These are phyloP conservation scores for Mellivora capensis DNA, from an alignment of 2,113 vertebrate species.

Conservation along the genomic window DNA sequence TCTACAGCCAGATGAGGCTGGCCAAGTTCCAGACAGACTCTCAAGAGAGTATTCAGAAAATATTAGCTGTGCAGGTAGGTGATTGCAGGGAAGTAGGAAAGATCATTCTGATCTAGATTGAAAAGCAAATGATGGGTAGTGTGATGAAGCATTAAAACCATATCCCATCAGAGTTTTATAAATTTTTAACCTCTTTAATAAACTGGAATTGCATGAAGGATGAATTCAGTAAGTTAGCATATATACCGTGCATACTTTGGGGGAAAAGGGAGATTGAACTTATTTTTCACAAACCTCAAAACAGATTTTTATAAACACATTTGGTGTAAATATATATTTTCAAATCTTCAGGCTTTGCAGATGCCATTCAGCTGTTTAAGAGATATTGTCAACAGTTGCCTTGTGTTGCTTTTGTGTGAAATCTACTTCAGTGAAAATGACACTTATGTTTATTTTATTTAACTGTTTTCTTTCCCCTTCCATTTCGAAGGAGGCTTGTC, in stretches of 20 bases:
- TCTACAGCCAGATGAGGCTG: conserved; percentile 90
- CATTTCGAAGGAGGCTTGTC: not conserved
- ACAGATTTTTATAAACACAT: conserved; percentile 73
- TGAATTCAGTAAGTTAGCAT: conserved; percentile 84
- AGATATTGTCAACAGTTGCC: not conserved
- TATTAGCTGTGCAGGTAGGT: conserved; percentile 98
- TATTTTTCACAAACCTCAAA: conserved; percentile 75
- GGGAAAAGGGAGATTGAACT: conserved; percentile 59
- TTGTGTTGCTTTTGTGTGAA: conserved; percentile 45
- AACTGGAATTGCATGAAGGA: conserved; percentile 86
- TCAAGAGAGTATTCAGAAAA: conserved; percentile 93
- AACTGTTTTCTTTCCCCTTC: conserved; percentile 26
- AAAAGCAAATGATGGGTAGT: conserved; percentile 89
- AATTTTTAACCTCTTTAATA: conserved; percentile 91
- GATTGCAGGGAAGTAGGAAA: conserved; percentile 84
- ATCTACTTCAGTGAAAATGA: conserved; percentile 51
- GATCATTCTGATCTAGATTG: conserved; percentile 87
- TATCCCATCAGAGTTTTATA: conserved; percentile 89
- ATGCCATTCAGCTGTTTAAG: conserved; percentile 51
- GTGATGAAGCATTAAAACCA: conserved; percentile 89
- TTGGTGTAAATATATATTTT: conserved; percentile 63
- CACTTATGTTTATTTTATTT: not conserved
- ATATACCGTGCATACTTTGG: conserved; percentile 70
- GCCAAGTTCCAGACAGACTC: conserved; percentile 91
- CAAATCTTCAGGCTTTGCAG: conserved; percentile 26